phyloP scores from a whole-genome alignment of 2,113 vertebrate genomes.

The Gnathonemus longibarbis region DNA sequence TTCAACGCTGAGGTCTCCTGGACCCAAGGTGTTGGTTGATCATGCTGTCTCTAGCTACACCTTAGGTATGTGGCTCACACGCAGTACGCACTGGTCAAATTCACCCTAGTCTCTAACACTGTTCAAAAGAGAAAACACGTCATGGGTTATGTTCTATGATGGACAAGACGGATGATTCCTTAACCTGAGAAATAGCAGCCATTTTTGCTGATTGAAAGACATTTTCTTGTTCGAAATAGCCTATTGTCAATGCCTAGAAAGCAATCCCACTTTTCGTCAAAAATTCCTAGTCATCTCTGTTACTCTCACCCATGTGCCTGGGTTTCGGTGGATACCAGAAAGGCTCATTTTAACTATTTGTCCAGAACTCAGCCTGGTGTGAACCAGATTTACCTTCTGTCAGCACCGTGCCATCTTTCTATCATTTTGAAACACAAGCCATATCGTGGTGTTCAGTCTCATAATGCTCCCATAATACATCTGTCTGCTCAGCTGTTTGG shows the following conservation, averaged over 20 bases:
- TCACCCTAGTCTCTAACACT: constrained; percentile 30
- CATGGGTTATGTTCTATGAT: constrained; percentile 61
- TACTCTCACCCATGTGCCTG: constrained; percentile 40
- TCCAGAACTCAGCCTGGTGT: constrained; percentile 68
- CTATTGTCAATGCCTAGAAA: constrained; percentile 58
- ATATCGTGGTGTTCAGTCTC: neutral
- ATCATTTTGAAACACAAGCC: constrained; percentile 24
- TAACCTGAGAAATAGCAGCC: constrained; percentile 62
- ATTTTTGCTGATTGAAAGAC: constrained; percentile 66
- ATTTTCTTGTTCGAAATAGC: constrained; percentile 65
- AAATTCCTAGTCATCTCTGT: constrained; percentile 44
- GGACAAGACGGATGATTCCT: constrained; percentile 62
- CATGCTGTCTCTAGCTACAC: neutral
- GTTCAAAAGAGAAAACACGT: constrained; percentile 48
- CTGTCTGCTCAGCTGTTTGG: neutral
- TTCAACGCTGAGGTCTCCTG: neutral
- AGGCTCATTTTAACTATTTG: constrained; percentile 68
- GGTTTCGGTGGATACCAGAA: constrained; percentile 51
- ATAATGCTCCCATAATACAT: neutral
- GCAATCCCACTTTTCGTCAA: constrained; percentile 59
- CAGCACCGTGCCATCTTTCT: constrained; percentile 55
- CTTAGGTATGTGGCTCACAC: neutral
- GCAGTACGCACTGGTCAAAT: constrained; percentile 36
- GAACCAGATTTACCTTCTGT: constrained; percentile 54
- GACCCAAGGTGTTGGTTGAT: neutral